Percentiles rank a stretch among this genome's conserved stretches.
These are phyloP conservation scores for Vanacampus margaritifer DNA, from an alignment of 2,113 vertebrate genomes.

Conservation along the genomic window DNA sequence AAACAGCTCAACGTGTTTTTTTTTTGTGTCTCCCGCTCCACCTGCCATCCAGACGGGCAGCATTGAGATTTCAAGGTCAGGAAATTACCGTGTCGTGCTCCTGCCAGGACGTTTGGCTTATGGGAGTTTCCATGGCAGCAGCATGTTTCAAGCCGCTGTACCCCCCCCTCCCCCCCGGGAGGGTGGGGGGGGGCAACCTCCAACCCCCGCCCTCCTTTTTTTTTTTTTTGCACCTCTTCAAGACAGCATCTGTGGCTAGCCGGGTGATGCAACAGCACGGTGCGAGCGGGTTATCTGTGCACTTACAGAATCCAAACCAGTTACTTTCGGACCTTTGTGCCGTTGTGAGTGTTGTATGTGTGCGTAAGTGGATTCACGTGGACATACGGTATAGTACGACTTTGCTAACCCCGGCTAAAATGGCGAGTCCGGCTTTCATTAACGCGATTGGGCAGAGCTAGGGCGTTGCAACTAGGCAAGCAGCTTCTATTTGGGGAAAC, in stretches of 20 bases:
- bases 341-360: neutral
- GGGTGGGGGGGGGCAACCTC: conserved; percentile 22
- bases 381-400: too few species aligned
- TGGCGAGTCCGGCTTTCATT: too few species aligned
- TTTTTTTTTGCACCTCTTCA: neutral
- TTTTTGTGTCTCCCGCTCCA: neutral
- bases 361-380: too few species aligned
- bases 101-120: conserved; percentile 25
- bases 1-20: neutral
- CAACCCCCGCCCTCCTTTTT: neutral
- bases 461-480: too few species aligned
- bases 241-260: too few species aligned
- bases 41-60: conserved; percentile 4
- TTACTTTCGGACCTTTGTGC: neutral
- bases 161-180: conserved; percentile 32
- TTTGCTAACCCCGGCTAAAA: too few species aligned
- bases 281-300: neutral
- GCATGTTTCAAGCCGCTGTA: conserved; percentile 12
- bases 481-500: too few species aligned
- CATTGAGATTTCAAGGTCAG: conserved; percentile 10
- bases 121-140: conserved; percentile 47
- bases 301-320: neutral
- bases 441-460: too few species aligned
- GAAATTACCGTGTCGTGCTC: neutral
- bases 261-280: neutral